Percentiles rank a stretch among this genome's conserved stretches.
Conservation (phyloP, 2,888 invertebrate species). For the Byasa hedistus region DNA sequence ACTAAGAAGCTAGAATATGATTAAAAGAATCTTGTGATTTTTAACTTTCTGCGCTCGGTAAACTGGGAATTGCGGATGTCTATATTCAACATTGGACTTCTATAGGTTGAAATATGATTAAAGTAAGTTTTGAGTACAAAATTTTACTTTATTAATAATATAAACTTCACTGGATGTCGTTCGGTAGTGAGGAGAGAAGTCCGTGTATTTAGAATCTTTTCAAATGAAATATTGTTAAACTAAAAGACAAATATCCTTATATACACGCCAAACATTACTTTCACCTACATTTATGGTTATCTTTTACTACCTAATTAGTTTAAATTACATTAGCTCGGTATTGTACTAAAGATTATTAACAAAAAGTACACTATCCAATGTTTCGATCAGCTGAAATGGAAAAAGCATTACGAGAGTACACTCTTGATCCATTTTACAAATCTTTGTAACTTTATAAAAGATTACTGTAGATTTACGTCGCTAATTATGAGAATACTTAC, state of each 20-base stretch:
- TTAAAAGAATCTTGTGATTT: too few relatives aligned
- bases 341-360: background rate
- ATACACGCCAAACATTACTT: background rate
- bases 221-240: background rate
- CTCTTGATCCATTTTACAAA: background rate
- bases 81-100: too few relatives aligned
- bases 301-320: too few relatives aligned
- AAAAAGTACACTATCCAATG: background rate
- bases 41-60: too few relatives aligned
- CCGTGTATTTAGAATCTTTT: background rate
- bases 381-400: background rate
- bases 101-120: too few relatives aligned
- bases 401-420: background rate
- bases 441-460: too few relatives aligned
- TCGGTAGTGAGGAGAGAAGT: background rate
- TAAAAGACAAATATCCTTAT: background rate
- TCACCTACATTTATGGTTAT: background rate
- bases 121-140: background rate
- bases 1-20: too few relatives aligned
- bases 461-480: too few relatives aligned
- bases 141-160: background rate
- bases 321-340: background rate
- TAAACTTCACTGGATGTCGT: too few relatives aligned
- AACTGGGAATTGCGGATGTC: too few relatives aligned
- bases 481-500: too few relatives aligned